Evolutionary conservation across 2,113 vertebrate genomes (phyloP), one percentile per base, ranked within the genome.

Genomic region (Platichthys flesus): DNA sequence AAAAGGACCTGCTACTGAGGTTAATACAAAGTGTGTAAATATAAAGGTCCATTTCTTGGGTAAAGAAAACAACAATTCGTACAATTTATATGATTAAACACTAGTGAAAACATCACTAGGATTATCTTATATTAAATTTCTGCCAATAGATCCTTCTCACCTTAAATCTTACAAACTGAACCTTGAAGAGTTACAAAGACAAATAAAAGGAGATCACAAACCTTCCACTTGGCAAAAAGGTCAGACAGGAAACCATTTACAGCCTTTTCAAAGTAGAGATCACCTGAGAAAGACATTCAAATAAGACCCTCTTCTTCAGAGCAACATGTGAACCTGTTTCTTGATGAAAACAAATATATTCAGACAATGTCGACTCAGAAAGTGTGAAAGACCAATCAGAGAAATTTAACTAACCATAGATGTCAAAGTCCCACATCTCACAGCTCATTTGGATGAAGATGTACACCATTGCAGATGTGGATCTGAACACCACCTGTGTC

Each of bases 401-500:
- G 10, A n/a, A 13, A 13, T 24, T 1, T 15, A 35, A 81, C 87
- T 85, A 88, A 99, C 98, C 98, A 52, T 98, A 99, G 87, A 99
- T 98, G 91, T 99, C 98, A 85, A 99, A 99, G 93, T 99, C 97
- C 98, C 98, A 99, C 98, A 99, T 99, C 93, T 99, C 98, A 92
- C 96, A 97, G 91, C 98, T 99, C 98, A 99, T 99, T 93, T 99
- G 98, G 91, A 99, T 99, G 69, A 99, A 99, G 91, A 99, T 99
- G 92, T 99, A 99, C 52, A 99, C 97, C 97, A 99, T 99, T 18
- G 98, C 98, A 5, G 97, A 99, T 2, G 97, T 98, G 58, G 98
- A 99, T 59, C 98, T 95, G 84, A 99, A 99, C 28, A 99, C 98
- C 86, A 99, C 98, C 98, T 99, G 88, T 5, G 66, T 26, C 23